Base-by-base conservation (phyloP, 2,888 invertebrate species). In the Troides oblongomaculatus region DNA sequence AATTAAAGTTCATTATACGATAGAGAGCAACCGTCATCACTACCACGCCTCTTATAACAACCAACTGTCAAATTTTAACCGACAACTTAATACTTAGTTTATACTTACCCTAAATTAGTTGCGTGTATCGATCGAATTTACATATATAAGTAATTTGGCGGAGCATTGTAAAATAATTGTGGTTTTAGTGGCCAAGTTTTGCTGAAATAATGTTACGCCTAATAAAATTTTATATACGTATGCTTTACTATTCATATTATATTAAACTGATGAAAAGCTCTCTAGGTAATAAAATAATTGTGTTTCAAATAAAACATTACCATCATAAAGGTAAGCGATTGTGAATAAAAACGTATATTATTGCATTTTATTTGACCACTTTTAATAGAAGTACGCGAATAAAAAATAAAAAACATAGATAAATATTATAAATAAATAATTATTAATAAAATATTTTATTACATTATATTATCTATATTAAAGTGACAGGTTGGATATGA, bases 61-160 rank as follows among this genome's bases (percentile, higher is more conserved):
- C 6, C 21, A 57, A 57, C 8, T 57, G 57, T 18, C 18, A 57
- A 57, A 21, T 43, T 62, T 21, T 46, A 46, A 23, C 21, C 18
- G 46, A 62, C n/a, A 50, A 50, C 1, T 39, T 39, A 39, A 39
- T 39, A 12, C 50, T 17, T 1, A 46, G 50, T 50, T 50, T 50
- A 18, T 50, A 18, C 50, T 50, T 50, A 43, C 17, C 43, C 43
- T 23, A 57, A 64, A 61, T 43, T 56, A 62, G 62, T 25, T 43
- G 63, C 18, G 53, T 66, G 10, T 63, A 66, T 62, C 17, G 2
- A 60, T 53, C 43, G 23, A 63, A 63, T 66, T 66, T 66, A 66
- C 63, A 53, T 63, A 66, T 66, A 56, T 63, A n/a, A 63, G 60
- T 62, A 25, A 63, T 66, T 70, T 70, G 70, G 70, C 70, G 66